phyloP scores from a whole-genome alignment of 23 tunicate genomes.

The Aplidium turbinatum region DNA sequence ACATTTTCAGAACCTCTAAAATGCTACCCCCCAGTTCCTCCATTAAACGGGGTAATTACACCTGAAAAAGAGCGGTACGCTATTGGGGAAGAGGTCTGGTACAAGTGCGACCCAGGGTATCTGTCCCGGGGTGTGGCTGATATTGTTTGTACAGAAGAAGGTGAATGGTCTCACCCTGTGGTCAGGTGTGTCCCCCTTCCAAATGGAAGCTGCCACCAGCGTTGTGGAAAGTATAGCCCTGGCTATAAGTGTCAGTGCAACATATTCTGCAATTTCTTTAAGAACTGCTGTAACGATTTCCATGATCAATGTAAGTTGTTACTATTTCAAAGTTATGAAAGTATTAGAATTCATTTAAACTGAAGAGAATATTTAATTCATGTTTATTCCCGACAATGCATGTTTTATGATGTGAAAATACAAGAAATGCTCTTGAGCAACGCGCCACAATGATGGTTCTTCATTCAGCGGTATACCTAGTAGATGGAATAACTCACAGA shows the following conservation, averaged over 20 bases:
- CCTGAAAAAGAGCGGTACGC: constrained; percentile 19
- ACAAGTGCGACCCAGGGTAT: constrained; percentile 33
- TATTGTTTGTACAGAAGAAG: constrained; percentile 1
- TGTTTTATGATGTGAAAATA: too few species aligned
- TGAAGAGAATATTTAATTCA: too few species aligned
- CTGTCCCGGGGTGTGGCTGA: constrained; percentile 5
- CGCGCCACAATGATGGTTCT: too few species aligned
- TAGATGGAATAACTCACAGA: too few species aligned
- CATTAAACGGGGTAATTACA: constrained; percentile 12
- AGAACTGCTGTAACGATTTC: constrained; percentile 17
- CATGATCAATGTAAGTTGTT: too few species aligned
- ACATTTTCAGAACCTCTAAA: too few species aligned
- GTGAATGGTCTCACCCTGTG: constrained; percentile 24
- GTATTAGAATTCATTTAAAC: too few species aligned
- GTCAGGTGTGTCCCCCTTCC: constrained; percentile 8
- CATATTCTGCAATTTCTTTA: not conserved
- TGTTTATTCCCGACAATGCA: too few species aligned
- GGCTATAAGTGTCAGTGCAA: constrained; percentile 9
- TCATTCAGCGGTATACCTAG: too few species aligned
- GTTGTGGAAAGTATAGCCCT: constrained; percentile 4
- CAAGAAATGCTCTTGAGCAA: too few species aligned
- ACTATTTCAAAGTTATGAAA: too few species aligned
- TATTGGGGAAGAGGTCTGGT: constrained; percentile 36
- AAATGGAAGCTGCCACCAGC: not conserved
- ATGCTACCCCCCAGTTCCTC: constrained; percentile 19